Conservation (phyloP, 2,888 invertebrate genomes). For the Altica lythri region DNA sequence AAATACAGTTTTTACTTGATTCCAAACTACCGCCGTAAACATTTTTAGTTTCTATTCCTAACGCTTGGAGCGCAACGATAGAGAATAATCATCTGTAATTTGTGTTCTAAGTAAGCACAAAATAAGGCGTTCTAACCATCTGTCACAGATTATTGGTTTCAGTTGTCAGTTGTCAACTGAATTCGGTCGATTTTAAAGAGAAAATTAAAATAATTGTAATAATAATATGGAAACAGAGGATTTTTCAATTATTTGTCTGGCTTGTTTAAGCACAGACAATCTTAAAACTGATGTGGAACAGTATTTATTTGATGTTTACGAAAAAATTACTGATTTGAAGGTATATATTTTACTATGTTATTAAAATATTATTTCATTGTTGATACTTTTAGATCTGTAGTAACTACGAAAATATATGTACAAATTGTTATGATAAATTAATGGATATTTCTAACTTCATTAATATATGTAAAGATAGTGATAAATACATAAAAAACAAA, state of each 20-base stretch:
- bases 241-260: constrained; percentile 24
- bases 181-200: too few species aligned
- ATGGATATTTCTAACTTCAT: constrained; percentile 25
- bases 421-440: constrained; percentile 19
- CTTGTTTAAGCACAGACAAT: constrained; percentile 23
- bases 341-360: constrained; percentile 13
- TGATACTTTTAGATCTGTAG: constrained; percentile 17
- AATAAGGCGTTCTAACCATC: too few species aligned
- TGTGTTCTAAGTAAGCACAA: too few species aligned
- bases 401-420: constrained; percentile 27
- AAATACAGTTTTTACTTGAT: too few species aligned
- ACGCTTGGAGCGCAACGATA: too few species aligned
- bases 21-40: too few species aligned
- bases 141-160: too few species aligned
- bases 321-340: constrained; percentile 28
- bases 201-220: too few species aligned
- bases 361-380: constrained; percentile 5
- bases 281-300: constrained; percentile 12
- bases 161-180: not conserved
- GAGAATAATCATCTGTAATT: too few species aligned
- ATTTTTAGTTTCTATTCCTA: too few species aligned
- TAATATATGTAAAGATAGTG: constrained; percentile 22
- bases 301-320: constrained; percentile 16
- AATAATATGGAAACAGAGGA: not conserved
- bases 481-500: constrained; percentile 18